Evolutionary conservation across 2,113 vertebrate species (phyloP), one percentile per base, ranked within the genome.

Genomic region (Poicephalus gulielmi): DNA sequence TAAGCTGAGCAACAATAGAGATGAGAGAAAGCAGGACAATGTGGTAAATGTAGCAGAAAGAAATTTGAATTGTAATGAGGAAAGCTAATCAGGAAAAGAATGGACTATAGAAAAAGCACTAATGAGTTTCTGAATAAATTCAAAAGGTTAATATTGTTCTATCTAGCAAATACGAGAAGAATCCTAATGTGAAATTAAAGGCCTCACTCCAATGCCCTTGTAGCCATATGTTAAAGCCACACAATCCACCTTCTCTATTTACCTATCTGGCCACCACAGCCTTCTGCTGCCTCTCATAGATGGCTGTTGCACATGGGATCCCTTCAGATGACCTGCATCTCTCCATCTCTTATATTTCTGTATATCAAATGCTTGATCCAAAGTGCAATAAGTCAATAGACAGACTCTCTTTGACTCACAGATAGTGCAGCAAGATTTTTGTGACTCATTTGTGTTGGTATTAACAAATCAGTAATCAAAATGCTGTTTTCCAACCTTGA

Each of bases 121-220:
- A 97, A 97, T 96, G 97, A 97, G 97, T 96, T 98, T 97, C 95
- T 97, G 97, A 95, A 96, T 97, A 97, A 97, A 96, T 97, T 97
- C 97, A 79, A 97, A 96, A 97, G 96, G 96, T 97, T 96, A 95
- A 96, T 94, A 97, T 97, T 97, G 94, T 96, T 97, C 97, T 94
- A 92, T 44, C 94, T 91, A 96, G 95, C 93, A 96, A 97, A 96
- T 95, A 97, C 3, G 9, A 90, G 81, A 86, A 94, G 96, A 98
- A 96, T 97, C 93, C 89, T 95, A 84, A 97, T 97, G 95, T 35
- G 83, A 91, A 94, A 94, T 96, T 55, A 83, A 95, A 96, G 92
- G 85, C 78, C 84, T 86, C 44, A 30, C 87, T 94, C 91, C 74
- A 66, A 4, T 68, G 88, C 62, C 90, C 76, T 78, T 37, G 33